Evolutionary conservation across 2,113 vertebrate species (phyloP), one percentile per base, ranked within the genome.

Genomic region (Etheostoma cragini): DNA sequence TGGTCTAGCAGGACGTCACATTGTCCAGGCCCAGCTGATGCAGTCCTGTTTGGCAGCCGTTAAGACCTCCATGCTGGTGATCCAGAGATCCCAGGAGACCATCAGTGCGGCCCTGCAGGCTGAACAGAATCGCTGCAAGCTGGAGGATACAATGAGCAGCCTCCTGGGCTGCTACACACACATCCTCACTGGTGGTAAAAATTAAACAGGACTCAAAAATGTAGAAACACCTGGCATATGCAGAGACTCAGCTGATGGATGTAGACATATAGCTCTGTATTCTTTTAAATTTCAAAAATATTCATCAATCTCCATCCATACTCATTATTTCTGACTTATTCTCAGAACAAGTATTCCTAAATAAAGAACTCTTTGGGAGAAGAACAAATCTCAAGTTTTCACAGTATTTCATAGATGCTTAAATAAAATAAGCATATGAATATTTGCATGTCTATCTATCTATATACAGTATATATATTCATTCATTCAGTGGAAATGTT

Each of bases 21-120:
- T 99, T 46, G 96, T 95, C 82, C 97, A 98, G 91, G 96, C 96
- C 52, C 95, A 95, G 85, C 87, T 96, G 49, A 98, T 98, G 98
- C 95, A 97, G 0, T 96, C 96, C 74, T 96, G 97, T 68, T 82
- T 98, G 85, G 89, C 94, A 49, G 95, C 93, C 0, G 94, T 98
- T 74, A 97, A 97, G 92, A 91, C 97, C 69, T 97, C 97, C 46
- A 96, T 99, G 95, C 89, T 95, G 76, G 92, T 99, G 72, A 85
- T 98, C 47, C 97, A 99, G 93, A 97, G 95, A 78, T 89, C 94
- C 21, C 95, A 95, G 76, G 93, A 93, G 83, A 81, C 82, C 19
- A 83, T 96, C 53, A 89, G 89, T 47, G 73, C 73, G 11, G 71
- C 47, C 85, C 56, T 96, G 90, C 92, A 93, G 89, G 74, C 76